Conservation (phyloP, 1,140 invertebrate genomes). For the Drosophila trapezifrons region DNA sequence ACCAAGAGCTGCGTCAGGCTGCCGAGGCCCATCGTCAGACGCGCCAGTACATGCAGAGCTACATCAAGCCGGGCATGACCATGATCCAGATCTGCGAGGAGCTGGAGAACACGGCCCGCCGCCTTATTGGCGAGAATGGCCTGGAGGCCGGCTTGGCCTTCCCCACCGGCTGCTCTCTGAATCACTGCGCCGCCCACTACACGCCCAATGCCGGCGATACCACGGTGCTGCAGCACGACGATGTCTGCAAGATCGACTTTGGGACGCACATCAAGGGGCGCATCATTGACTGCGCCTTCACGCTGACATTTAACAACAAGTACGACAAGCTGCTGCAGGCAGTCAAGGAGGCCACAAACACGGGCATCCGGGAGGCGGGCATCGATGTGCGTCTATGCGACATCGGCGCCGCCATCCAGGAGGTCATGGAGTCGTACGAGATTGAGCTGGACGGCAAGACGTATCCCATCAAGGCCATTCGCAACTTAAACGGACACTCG, state of each 20-base stretch:
- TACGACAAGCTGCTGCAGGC: conserved; percentile 98
- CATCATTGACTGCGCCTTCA: conserved; percentile 99
- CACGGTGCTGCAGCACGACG: conserved; percentile 97
- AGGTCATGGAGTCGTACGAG: conserved; percentile 99
- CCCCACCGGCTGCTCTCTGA: conserved; percentile 99
- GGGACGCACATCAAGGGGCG: conserved; percentile 99
- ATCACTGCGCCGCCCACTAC: conserved; percentile 99
- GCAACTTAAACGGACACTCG: conserved; percentile 99
- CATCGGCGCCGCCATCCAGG: conserved; percentile 98
- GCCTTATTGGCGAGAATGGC: conserved; percentile 97
- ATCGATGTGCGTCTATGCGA: conserved; percentile 99
- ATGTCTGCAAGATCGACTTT: conserved; percentile 99
- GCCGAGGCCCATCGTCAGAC: conserved; percentile 99
- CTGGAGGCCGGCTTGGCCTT: conserved; percentile 98
- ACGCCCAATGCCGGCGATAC: conserved; percentile 99
- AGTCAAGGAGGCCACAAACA: conserved; percentile 98
- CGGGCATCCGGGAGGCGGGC: conserved; percentile 96
- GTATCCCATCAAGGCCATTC: conserved; percentile 98
- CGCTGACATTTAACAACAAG: conserved; percentile 97
- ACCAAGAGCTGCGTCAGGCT: conserved; percentile 96
- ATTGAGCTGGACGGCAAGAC: conserved; percentile 98
- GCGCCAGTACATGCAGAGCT: conserved; percentile 93
- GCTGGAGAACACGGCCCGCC: conserved; percentile 95
- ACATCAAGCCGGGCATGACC: conserved; percentile 98
- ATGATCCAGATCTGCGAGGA: conserved; percentile 99